These are phyloP conservation scores for Leucopsar rothschildi DNA, from an alignment of 2,113 vertebrate species.

Conservation along the genomic window DNA sequence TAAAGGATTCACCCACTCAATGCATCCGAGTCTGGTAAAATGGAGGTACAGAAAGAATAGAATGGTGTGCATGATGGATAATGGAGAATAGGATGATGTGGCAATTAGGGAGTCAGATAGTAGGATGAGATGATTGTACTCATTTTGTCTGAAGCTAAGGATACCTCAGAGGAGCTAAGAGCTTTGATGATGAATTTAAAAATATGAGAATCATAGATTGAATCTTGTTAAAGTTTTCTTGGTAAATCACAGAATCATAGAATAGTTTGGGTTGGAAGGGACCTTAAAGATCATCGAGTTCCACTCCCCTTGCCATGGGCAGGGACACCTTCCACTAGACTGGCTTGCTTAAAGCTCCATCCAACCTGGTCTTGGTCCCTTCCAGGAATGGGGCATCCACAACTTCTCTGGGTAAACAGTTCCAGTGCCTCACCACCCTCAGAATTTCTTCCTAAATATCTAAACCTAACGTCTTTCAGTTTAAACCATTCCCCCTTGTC, in stretches of 20 bases:
- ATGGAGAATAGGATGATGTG: neutral
- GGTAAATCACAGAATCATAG: neutral
- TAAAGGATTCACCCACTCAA: neutral
- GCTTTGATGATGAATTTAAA: neutral
- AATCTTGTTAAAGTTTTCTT: neutral
- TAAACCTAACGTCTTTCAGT: neutral
- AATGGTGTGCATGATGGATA: neutral
- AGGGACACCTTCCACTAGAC: neutral
- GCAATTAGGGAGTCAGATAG: neutral
- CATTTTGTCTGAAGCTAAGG: neutral
- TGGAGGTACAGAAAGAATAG: neutral
- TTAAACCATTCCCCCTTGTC: neutral
- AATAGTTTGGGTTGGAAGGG: neutral
- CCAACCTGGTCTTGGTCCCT: neutral
- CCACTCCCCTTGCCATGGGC: neutral
- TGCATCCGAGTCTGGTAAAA: neutral
- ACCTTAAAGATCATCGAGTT: rapidly evolving
- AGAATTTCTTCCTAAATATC: neutral
- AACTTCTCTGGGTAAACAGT: neutral
- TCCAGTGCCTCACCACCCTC: neutral
- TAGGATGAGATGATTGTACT: neutral
- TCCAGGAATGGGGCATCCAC: neutral
- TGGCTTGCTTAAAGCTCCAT: neutral
- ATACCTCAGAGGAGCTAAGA: neutral
- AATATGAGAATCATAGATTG: neutral